Conservation (phyloP, 1,140 invertebrate species). For the Drosophila mojavensis region DNA sequence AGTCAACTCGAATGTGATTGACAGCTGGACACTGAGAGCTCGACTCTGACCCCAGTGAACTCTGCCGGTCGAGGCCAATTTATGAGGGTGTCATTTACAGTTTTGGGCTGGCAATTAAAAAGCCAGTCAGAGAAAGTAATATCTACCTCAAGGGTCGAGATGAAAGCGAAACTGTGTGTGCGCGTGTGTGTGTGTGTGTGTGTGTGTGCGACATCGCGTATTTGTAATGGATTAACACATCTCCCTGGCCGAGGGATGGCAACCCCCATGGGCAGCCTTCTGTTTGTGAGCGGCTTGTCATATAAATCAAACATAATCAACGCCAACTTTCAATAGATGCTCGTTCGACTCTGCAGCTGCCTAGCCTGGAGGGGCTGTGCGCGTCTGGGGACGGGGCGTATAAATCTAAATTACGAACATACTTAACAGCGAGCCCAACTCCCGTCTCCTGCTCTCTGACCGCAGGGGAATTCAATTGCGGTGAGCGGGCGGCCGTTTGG, state of each 20-base stretch:
- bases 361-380: neutral
- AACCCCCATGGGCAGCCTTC: constrained; percentile 47
- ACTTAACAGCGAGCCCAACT: constrained; percentile 9
- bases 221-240: constrained; percentile 65
- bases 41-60: neutral
- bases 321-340: constrained; percentile 67
- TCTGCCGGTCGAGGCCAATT: constrained; percentile 33
- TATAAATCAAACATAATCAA: constrained; percentile 80
- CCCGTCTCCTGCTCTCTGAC: constrained; percentile 3
- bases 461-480: constrained; percentile 61
- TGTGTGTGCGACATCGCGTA: constrained; percentile 7
- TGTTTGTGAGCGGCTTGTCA: constrained; percentile 50
- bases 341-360: constrained; percentile 33
- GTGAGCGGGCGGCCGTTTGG: constrained; percentile 14
- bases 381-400: constrained; percentile 27
- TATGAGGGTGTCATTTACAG: constrained; percentile 64
- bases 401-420: constrained; percentile 76
- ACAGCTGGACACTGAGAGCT: constrained; percentile 59
- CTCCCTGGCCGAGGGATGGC: constrained; percentile 20
- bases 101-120: constrained; percentile 66
- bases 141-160: constrained; percentile 31
- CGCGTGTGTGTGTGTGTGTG: neutral
- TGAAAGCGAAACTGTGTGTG: constrained; percentile 26
- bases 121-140: constrained; percentile 34
- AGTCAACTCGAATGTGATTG: constrained; percentile 51